Conservation (phyloP, 2,888 invertebrate species). For the Cryptocheilus praepositus region DNA sequence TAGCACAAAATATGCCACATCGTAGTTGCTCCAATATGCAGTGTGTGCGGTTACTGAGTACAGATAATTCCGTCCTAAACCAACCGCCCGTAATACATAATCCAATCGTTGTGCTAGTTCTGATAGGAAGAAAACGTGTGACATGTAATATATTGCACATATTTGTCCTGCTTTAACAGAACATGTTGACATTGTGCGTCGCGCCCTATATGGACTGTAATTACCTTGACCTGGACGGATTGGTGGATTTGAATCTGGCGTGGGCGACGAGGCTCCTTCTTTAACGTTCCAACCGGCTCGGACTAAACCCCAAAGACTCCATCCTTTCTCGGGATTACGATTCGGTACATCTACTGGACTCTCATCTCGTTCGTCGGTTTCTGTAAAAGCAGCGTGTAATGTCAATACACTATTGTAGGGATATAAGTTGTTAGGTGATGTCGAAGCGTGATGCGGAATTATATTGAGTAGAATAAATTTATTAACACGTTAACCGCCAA, state of each 20-base stretch:
- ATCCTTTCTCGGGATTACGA: constrained; percentile 71
- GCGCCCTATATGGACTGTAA: no score
- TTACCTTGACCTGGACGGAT: constrained; percentile 74
- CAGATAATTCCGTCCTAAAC: constrained; percentile 78
- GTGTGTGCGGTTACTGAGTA: constrained; percentile 80
- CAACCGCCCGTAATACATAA: constrained; percentile 78
- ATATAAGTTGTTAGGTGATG: no score
- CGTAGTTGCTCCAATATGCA: constrained; percentile 80
- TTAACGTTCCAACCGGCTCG: constrained; percentile 72
- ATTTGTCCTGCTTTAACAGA: no score
- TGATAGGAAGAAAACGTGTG: constrained; percentile 49
- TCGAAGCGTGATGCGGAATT: no score
- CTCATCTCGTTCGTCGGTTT: constrained; percentile 66
- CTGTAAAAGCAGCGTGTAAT: constrained; percentile 30
- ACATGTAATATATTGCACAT: constrained; percentile 7
- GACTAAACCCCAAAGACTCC: constrained; percentile 76
- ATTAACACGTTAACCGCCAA: no score
- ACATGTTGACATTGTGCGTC: no score
- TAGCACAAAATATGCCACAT: constrained; percentile 80
- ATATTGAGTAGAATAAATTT: no score
- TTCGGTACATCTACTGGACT: constrained; percentile 65
- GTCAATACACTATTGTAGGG: no score
- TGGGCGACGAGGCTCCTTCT: constrained; percentile 70
- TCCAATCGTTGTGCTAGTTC: constrained; percentile 79
- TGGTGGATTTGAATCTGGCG: constrained; percentile 67